Evolutionary conservation across 2,888 invertebrate species (phyloP), one percentile per base, ranked within the genome.

Genomic region (Empis stercorea): DNA sequence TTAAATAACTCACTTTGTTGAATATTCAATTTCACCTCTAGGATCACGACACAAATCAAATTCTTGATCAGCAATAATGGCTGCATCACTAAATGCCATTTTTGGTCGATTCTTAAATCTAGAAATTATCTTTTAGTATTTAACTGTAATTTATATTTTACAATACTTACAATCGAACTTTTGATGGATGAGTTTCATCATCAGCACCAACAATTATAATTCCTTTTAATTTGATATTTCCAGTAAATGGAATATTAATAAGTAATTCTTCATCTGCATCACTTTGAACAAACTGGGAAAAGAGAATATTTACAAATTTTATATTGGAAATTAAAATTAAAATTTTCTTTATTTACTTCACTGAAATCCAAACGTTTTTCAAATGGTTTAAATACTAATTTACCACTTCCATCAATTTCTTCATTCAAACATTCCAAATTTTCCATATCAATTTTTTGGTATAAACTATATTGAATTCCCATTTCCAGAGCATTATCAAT

Each of bases 201-300:
- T 92, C 85, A 53, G 88, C 89, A n/a, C 96, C 96, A 56, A 86
- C 77, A 45, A 99, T 72, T 57, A 89, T 87, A 38, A 99, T 79
- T 10, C 96, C 96, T 72, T 95, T 95, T 44, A 99, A 71, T 68
- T 96, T 96, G 2, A 99, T 78, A 72, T 88, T 89, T 30, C 94
- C 95, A 34, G 92, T 91, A 64, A 99, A 99, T 23, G 96, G 96
- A 60, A 97, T 89, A 65, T 95, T 96, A 64, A 99, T 93, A 3
- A 99, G 72, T 5, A 99, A 72, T 70, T 99, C 97, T 68, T 89
- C 88, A 71, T 97, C 97, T 2, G 81, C 85, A 76, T 97, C 97
- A 72, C 96, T 96, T 70, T 92, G 86, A 1, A 97, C 96, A 76
- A 74, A 91, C 93, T 95, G 66, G 20, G 73, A 52, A 15, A n/a